Evolutionary conservation across 2,113 vertebrate genomes (phyloP), one percentile per base, ranked within the genome.

Genomic region (Lanius ludovicianus): DNA sequence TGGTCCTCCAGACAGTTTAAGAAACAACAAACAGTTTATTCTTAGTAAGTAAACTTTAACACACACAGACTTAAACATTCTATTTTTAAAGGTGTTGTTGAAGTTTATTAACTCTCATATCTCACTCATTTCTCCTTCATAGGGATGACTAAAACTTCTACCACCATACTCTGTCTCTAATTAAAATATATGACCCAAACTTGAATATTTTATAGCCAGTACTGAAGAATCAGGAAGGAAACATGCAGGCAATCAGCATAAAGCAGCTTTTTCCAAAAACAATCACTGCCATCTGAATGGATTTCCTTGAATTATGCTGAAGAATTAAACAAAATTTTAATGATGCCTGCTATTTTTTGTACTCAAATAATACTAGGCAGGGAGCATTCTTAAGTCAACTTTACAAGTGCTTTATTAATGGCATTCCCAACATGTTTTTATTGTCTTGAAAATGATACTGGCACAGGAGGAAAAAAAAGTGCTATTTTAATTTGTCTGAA

Each of bases 221-320:
- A 49, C 47, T 71, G 50, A 91, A 84, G 73, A 92, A 74, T 74
- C 84, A 68, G 84, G 84, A 95, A 92, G 93, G 75, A 97, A 94
- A 63, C 50, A 74, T 63, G 87, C 59, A 95, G 55, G 59, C 63
- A 93, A 87, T 87, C 89, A 95, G 87, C 67, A 80, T 87, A 90
- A 91, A 87, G 19, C 94, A 96, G 67, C 23, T 89, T 93, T 93
- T 94, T 70, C 78, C 82, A 76, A 85, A 95, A 90, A 87, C 78
- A 95, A 83, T 89, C 64, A 78, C 53, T 85, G 70, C 55, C 56
- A 91, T 94, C 82, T 73, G 63, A 94, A 91, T 96, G 78, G 39
- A 94, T 96, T 96, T 97, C 94, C 95, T 95, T 96, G 74, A 94
- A 97, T 94, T 96, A 96, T 95, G 53, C 17, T 7, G 9, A 85